Evolutionary conservation across 1,140 invertebrate species (phyloP).

Genomic region (Cheumatopsyche charites): DNA sequence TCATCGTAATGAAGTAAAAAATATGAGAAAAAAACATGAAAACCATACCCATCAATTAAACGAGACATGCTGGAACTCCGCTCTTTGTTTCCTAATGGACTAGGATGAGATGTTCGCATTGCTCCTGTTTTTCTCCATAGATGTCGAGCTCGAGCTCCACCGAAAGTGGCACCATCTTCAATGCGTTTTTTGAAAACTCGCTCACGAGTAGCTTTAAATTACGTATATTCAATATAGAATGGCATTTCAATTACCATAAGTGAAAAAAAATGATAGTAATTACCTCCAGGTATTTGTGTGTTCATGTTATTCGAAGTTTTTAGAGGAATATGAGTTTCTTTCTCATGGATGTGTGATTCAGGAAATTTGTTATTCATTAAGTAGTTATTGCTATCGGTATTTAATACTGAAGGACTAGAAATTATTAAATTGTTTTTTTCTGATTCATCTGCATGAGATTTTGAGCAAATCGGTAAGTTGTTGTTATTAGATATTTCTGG

Average conservation of each 20-base stretch:
- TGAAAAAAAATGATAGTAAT: too few species aligned
- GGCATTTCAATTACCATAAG: too few species aligned
- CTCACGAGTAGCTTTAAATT: slow-evolving; percentile 61
- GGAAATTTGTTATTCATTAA: not conserved
- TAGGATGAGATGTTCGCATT: slow-evolving; percentile 53
- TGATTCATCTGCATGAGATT: not conserved
- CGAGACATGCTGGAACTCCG: slow-evolving; percentile 85
- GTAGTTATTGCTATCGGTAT: not conserved
- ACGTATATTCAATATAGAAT: not conserved
- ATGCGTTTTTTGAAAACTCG: slow-evolving; percentile 73
- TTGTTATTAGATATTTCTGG: not conserved
- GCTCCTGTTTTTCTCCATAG: slow-evolving; percentile 55
- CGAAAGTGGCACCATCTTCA: slow-evolving; percentile 53
- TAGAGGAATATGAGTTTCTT: not conserved
- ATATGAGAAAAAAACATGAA: too few species aligned
- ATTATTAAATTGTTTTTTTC: not conserved
- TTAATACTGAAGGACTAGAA: not conserved
- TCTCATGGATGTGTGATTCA: not conserved
- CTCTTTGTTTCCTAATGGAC: slow-evolving; percentile 70
- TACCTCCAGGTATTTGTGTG: slow-evolving; percentile 4
- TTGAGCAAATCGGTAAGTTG: not conserved
- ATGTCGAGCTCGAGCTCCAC: slow-evolving; percentile 56
- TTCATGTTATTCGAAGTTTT: not conserved
- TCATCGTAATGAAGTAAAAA: too few species aligned
- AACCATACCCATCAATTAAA: slow-evolving; percentile 77